phyloP scores from a whole-genome alignment of 2,888 invertebrate genomes.

The Atrina japonica region DNA sequence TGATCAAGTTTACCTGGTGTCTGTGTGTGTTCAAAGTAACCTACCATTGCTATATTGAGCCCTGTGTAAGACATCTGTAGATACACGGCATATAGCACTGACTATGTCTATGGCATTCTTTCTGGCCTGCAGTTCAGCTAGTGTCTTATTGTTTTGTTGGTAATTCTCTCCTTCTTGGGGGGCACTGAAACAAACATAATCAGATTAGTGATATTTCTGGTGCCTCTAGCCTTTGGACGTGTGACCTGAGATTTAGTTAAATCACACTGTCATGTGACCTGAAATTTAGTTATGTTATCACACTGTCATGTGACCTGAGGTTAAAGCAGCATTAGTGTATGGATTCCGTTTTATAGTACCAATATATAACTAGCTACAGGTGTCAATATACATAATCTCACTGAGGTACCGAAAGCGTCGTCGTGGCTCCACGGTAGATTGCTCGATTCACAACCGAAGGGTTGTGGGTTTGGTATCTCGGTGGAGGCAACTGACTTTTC shows the following conservation, averaged over 20 bases:
- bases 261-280: too few relatives aligned
- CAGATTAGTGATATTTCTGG: background rate
- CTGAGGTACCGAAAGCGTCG: too few relatives aligned
- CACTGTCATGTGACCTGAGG: background rate
- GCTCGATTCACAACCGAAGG: too few relatives aligned
- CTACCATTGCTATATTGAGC: conserved; percentile 84
- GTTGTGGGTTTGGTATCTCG: too few relatives aligned
- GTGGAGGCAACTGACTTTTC: too few relatives aligned
- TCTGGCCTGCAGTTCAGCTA: conserved; percentile 85
- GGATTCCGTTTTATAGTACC: too few relatives aligned
- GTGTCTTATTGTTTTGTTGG: conserved; percentile 83
- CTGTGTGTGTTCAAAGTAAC: conserved; percentile 1
- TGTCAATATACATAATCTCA: too few relatives aligned
- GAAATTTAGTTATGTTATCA: too few relatives aligned
- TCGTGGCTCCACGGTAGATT: too few relatives aligned
- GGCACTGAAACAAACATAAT: conserved; percentile 79
- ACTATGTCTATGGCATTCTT: conserved; percentile 89
- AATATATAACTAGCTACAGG: too few relatives aligned
- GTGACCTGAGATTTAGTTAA: too few relatives aligned
- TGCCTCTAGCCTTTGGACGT: too few relatives aligned
- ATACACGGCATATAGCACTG: conserved; percentile 88
- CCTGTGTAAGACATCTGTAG: conserved; percentile 88
- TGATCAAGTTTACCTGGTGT: background rate
- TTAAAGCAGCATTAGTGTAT: background rate
- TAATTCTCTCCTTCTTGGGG: conserved; percentile 84